Evolutionary conservation across 2,888 invertebrate species (phyloP), one percentile per base, ranked within the genome.

Genomic region (Anaspis maculata): DNA sequence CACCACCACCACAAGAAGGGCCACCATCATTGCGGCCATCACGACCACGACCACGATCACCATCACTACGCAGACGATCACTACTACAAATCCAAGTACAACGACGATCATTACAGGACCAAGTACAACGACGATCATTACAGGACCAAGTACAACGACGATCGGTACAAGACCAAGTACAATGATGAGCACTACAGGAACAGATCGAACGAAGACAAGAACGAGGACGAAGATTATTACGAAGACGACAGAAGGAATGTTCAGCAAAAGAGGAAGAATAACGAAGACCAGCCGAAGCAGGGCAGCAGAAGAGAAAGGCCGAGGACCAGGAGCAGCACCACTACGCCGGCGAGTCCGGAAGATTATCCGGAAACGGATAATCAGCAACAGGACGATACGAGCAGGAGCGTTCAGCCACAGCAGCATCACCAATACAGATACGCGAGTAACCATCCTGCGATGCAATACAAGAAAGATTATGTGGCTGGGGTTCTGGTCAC

Each of bases 401-500:
- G 15, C 9, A n/a, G n/a, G n/a, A n/a, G n/a, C n/a, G n/a, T n/a
- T n/a, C n/a, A n/a, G n/a, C n/a, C n/a, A n/a, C n/a, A n/a, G n/a
- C n/a, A n/a, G n/a, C n/a, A n/a, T n/a, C n/a, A n/a, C n/a, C n/a
- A n/a, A n/a, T n/a, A n/a, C n/a, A n/a, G n/a, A n/a, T n/a, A n/a
- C n/a, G n/a, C n/a, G n/a, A n/a, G n/a, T n/a, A n/a, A n/a, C n/a
- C n/a, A n/a, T n/a, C n/a, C n/a, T n/a, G n/a, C n/a, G n/a, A n/a
- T n/a, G n/a, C n/a, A n/a, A 19, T 14, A 27, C 13, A 37, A 38
- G 16, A 33, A 39, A 32, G 39, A 39, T 26, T 39, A 39, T 23
- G 23, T 39, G 10, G 16, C 34, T 11, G 39, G 39, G 25, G 32
- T 39, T 15, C 19, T 39, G 9, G 34, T 28, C 2, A 26, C 32